A percentile compares a stretch with the other conserved stretches of the same genome.
Conservation (phyloP, 2,888 invertebrate species). For the Orchesellides sinensis region DNA sequence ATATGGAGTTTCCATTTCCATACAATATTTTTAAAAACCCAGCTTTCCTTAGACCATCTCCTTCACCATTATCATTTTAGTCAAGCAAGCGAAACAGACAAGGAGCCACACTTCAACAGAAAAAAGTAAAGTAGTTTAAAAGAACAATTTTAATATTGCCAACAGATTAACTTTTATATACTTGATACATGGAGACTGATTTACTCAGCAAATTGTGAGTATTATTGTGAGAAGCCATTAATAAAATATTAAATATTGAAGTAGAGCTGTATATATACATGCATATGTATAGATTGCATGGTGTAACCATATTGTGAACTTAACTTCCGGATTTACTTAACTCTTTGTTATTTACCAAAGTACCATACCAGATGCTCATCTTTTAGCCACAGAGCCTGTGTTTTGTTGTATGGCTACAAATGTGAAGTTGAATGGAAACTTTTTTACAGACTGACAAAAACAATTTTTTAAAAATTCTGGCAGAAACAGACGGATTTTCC, state of each 20-base stretch:
- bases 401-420: constrained; percentile 41
- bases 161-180: background rate
- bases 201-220: background rate
- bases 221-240: background rate
- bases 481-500: background rate
- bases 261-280: background rate
- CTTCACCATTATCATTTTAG: constrained; percentile 28
- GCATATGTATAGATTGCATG: no score
- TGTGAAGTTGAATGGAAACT: constrained; percentile 22
- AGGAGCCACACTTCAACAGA: background rate
- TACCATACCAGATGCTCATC: background rate
- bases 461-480: constrained; percentile 1
- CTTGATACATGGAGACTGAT: background rate
- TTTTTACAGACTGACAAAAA: background rate
- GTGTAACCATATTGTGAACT: no score
- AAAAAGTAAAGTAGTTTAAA: background rate
- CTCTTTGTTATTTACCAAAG: no score
- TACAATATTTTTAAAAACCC: constrained; percentile 23
- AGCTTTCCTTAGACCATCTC: constrained; percentile 12
- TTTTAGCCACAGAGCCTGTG: background rate
- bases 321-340: no score
- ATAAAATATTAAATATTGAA: background rate
- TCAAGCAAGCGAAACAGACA: constrained; percentile 1
- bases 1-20: no score
- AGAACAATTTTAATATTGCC: background rate